These are phyloP conservation scores for Drosophila ochracea DNA, from an alignment of 2,888 invertebrate genomes.

Conservation along the genomic window DNA sequence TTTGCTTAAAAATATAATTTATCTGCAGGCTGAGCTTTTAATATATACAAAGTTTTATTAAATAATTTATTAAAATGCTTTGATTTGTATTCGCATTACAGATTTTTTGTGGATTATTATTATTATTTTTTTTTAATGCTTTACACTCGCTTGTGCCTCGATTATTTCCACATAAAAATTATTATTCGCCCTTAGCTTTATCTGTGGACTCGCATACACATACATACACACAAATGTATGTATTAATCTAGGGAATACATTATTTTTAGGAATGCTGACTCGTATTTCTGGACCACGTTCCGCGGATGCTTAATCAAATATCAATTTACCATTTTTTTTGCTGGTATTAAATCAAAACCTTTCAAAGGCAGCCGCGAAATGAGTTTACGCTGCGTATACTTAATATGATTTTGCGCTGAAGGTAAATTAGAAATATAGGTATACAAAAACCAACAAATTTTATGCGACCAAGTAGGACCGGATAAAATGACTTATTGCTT, in stretches of 20 bases:
- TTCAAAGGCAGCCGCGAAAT: neutral
- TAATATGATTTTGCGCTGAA: constrained; percentile 25
- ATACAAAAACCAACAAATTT: neutral
- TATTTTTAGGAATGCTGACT: neutral
- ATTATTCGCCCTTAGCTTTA: neutral
- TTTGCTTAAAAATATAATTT: neutral
- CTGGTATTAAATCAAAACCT: neutral
- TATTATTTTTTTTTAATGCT: neutral
- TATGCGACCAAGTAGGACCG: too few relatives aligned
- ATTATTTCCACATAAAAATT: neutral
- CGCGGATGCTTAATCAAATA: constrained; percentile 3
- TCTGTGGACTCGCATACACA: neutral
- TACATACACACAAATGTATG: neutral
- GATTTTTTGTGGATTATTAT: too few relatives aligned
- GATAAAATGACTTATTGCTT: neutral
- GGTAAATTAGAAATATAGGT: constrained; percentile 1
- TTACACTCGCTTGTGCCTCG: neutral
- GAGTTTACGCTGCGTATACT: constrained; percentile 33
- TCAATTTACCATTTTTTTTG: neutral
- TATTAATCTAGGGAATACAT: neutral
- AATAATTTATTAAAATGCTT: neutral
- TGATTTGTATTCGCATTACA: too few relatives aligned
- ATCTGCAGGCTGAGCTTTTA: neutral
- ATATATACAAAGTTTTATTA: neutral
- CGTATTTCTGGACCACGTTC: neutral